phyloP scores from a whole-genome alignment of 2,113 vertebrate genomes.

The Silurus glanis region DNA sequence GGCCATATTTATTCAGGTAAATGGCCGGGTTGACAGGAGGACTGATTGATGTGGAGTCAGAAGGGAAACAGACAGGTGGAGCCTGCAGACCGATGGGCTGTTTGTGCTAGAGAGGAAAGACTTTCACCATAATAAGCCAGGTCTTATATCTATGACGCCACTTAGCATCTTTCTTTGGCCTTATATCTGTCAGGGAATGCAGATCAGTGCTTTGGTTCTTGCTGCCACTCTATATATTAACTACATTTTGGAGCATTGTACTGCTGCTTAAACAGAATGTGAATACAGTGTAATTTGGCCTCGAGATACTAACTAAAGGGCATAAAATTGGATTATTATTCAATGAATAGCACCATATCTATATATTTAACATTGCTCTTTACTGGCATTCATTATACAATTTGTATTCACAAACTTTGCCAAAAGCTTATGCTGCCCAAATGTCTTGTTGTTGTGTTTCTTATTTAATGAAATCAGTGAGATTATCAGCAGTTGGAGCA shows the following conservation, averaged over 20 bases:
- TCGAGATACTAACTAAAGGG: not conserved
- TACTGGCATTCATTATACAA: not conserved
- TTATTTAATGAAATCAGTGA: no score
- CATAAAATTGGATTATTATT: not conserved
- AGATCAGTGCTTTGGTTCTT: slow-evolving; percentile 7
- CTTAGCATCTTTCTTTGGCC: slow-evolving; percentile 31
- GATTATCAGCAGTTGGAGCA: no score
- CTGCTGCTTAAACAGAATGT: not conserved
- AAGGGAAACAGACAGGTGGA: slow-evolving; percentile 34
- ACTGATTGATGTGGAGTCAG: slow-evolving; percentile 30
- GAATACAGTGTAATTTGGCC: no score
- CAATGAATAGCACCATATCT: not conserved
- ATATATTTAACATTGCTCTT: not conserved
- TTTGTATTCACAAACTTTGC: not conserved
- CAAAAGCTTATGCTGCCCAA: not conserved
- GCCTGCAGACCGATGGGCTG: slow-evolving; percentile 39
- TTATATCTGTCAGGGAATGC: slow-evolving; percentile 29
- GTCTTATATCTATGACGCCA: slow-evolving; percentile 25
- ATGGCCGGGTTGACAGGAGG: slow-evolving; percentile 33
- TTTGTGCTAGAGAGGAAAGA: slow-evolving; percentile 34
- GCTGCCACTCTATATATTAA: not conserved
- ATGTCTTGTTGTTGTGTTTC: not conserved
- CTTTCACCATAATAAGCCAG: slow-evolving; percentile 30
- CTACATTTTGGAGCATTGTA: not conserved
- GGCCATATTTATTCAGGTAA: slow-evolving; percentile 45